phyloP scores from a whole-genome alignment of 2,797 vertebrate genomes.

The Onychomys arenicola region DNA sequence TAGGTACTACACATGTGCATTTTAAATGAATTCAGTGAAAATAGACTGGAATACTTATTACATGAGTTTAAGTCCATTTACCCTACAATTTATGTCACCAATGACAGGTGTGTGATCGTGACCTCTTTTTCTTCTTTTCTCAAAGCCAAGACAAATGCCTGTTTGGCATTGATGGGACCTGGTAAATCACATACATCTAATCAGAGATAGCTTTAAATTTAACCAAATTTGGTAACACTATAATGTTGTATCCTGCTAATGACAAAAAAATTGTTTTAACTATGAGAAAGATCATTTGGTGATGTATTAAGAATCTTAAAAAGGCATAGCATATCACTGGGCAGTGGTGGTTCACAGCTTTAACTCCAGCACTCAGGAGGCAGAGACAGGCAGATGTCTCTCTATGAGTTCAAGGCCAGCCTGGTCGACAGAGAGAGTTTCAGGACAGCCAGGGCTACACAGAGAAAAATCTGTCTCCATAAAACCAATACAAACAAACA shows the following conservation, averaged over 20 bases:
- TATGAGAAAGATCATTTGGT: constrained; percentile 15
- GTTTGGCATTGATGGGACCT: background rate
- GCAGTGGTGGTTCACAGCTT: background rate
- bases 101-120: background rate
- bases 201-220: constrained; percentile 53
- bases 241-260: constrained; percentile 22
- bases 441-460: background rate
- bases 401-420: background rate
- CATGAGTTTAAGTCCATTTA: background rate
- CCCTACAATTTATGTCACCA: constrained; percentile 56
- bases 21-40: constrained; percentile 50
- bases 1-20: background rate
- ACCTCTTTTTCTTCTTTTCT: constrained; percentile 48
- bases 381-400: background rate
- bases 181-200: constrained; percentile 1
- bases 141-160: constrained; percentile 30
- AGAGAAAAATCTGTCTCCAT: background rate
- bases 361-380: background rate
- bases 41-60: constrained; percentile 44
- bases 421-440: background rate
- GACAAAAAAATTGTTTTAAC: constrained; percentile 42
- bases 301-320: constrained; percentile 25
- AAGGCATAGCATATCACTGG: background rate
- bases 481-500: too few relatives aligned
- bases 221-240: constrained; percentile 12